Evolutionary conservation across 2,888 invertebrate genomes (phyloP).

Genomic region (Augiades crinisus): DNA sequence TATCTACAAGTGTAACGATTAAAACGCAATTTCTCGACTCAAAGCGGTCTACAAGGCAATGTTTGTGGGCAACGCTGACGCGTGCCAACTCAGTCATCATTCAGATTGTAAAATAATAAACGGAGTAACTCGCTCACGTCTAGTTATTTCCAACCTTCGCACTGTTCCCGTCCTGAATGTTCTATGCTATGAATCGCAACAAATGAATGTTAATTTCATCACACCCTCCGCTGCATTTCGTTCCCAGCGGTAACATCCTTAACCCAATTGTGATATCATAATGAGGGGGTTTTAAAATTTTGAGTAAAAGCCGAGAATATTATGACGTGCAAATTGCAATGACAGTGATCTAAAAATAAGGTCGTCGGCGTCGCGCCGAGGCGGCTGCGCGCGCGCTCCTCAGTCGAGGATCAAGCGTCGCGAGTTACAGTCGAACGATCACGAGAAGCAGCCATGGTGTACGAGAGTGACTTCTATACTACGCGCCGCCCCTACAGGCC

Average conservation of each 20-base stretch:
- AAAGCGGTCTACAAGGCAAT: conserved; percentile 6
- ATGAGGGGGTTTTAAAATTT: conserved; percentile 53
- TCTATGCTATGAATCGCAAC: neutral
- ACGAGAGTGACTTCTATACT: conserved; percentile 96
- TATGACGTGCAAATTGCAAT: conserved; percentile 79
- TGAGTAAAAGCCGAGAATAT: conserved; percentile 52
- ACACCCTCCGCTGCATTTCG: conserved; percentile 41
- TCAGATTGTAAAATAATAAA: conserved; percentile 29
- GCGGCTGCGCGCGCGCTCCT: conserved; percentile 48
- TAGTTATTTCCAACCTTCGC: conserved; percentile 25
- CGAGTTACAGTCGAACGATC: conserved; percentile 73
- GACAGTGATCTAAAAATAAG: conserved; percentile 79
- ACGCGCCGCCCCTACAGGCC: conserved; percentile 91
- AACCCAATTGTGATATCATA: conserved; percentile 64
- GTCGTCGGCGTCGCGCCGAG: conserved; percentile 51
- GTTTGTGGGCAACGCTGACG: conserved; percentile 5
- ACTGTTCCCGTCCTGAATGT: neutral
- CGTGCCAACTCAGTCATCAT: conserved; percentile 27
- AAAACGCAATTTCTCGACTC: conserved; percentile 9
- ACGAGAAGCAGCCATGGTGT: conserved; percentile 86
- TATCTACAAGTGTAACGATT: conserved; percentile 1
- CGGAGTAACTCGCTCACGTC: conserved; percentile 11
- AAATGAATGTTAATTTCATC: neutral
- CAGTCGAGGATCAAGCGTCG: conserved; percentile 77
- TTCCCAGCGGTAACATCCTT: conserved; percentile 57